These are phyloP conservation scores for Azorinus chamasolen DNA, from an alignment of 2,888 invertebrate species.

Conservation along the genomic window DNA sequence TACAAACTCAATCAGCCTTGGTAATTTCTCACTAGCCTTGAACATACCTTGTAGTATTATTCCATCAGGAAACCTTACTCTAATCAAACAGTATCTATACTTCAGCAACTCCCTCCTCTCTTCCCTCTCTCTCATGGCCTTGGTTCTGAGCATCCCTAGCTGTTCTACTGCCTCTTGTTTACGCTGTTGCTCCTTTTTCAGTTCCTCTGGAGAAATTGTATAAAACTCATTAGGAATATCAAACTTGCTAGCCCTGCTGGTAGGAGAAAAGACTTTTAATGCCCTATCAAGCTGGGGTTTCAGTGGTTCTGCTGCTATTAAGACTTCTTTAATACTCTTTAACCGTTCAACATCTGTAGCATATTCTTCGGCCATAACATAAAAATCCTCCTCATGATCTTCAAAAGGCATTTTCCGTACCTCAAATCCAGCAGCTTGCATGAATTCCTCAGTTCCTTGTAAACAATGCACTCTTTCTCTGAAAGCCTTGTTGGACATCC, in stretches of 20 bases:
- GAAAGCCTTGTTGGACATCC: constrained; percentile 93
- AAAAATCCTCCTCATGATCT: constrained; percentile 88
- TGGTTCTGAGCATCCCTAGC: constrained; percentile 94
- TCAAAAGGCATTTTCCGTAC: constrained; percentile 80
- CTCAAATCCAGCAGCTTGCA: constrained; percentile 94
- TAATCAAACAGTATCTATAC: constrained; percentile 91
- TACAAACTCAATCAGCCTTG: constrained; percentile 92
- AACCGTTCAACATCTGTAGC: constrained; percentile 84
- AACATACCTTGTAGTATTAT: constrained; percentile 92
- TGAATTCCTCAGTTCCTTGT: constrained; percentile 93
- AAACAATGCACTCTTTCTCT: constrained; percentile 93
- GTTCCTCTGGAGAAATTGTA: constrained; percentile 92
- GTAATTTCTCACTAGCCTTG: constrained; percentile 92
- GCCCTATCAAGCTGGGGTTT: constrained; percentile 93
- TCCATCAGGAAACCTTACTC: constrained; percentile 93
- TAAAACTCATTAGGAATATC: constrained; percentile 95
- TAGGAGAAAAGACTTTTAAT: constrained; percentile 75
- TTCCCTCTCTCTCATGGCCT: constrained; percentile 97
- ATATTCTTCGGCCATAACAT: constrained; percentile 78
- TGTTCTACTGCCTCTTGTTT: constrained; percentile 91
- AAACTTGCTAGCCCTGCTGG: constrained; percentile 80
- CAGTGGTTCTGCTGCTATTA: constrained; percentile 93
- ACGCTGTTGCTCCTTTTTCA: constrained; percentile 90
- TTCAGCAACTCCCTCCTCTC: constrained; percentile 92
- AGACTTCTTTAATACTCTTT: constrained; percentile 91